Evolutionary conservation across 2,797 vertebrate species (phyloP), one percentile per base, ranked within the genome.

Genomic region (Megalops cyprinoides): DNA sequence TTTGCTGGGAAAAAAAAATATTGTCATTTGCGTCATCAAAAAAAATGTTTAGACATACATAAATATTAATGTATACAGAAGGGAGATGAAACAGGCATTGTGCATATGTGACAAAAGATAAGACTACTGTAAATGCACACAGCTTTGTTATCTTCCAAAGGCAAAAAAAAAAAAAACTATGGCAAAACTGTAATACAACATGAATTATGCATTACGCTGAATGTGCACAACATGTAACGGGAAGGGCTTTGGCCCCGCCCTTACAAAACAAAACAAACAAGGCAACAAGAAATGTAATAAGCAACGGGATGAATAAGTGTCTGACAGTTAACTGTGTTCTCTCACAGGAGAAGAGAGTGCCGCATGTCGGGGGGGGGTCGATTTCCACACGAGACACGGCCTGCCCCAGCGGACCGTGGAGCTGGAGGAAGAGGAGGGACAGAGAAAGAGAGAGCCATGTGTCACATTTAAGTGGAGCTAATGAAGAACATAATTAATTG

Each of bases 401-500:
- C n/a, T n/a, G n/a, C n/a, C n/a, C 39, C 1, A 18, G 15, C 18
- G 23, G 18, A 15, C 53, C 3, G 0, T 18, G n/a, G 37, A 44
- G 15, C 39, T 18, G 7, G 34, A 69, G 37, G 6, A 20, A 23
- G 65, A 42, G n/a, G 65, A 69, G 37, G 23, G 37, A 69, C 14
- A 69, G 31, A 39, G 65, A 65, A 23, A 14, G 23, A 62, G 46
- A 39, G 37, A 51, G 12, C 34, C 31, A 51, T 18, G 46, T 71
- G 65, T 79, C 65, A 44, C 18, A n/a, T 56, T 71, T 71, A 79
- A 73, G 9, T 20, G 49, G 67, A 49, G 34, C 51, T 73, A 79
- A 79, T 79, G 78, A 79, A 73, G 65, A 55, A 65, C 49, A 73
- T 73, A 79, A 73, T 79, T 79, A 56, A 79, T 79, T 34, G 62